Evolutionary conservation across 2,113 vertebrate genomes (phyloP).

Genomic region (Ptyas mucosa): DNA sequence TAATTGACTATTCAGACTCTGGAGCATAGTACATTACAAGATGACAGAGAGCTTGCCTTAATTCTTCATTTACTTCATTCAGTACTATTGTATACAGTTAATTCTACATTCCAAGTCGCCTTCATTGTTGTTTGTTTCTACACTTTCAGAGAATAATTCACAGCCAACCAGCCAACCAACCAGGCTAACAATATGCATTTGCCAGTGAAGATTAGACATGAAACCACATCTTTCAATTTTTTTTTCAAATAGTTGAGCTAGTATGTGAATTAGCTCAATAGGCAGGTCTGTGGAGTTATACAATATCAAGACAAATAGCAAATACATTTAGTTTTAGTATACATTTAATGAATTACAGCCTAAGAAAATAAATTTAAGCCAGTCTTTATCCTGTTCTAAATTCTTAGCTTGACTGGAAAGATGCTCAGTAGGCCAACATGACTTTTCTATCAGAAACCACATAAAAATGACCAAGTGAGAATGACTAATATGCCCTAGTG

Average conservation of each 20-base stretch:
- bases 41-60: neutral
- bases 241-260: constrained; percentile 8
- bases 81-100: neutral
- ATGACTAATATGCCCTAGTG: constrained; percentile 43
- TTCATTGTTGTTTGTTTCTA: neutral
- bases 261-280: constrained; percentile 48
- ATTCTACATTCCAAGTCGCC: neutral
- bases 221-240: constrained; percentile 23
- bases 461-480: constrained; percentile 43
- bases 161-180: neutral
- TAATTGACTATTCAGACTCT: neutral
- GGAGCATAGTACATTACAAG: neutral
- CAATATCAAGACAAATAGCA: constrained; percentile 63
- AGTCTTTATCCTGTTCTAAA: constrained; percentile 37
- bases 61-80: constrained; percentile 2
- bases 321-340: constrained; percentile 48
- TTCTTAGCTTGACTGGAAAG: constrained; percentile 40
- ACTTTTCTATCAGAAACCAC: constrained; percentile 45
- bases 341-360: constrained; percentile 50
- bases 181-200: constrained; percentile 7
- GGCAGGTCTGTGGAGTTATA: constrained; percentile 55
- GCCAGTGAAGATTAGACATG: constrained; percentile 33
- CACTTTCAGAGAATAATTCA: constrained; percentile 1
- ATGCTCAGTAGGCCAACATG: constrained; percentile 53
- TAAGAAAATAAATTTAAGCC: constrained; percentile 45